Conservation (phyloP, 2,113 vertebrate species). For the Xiphorhynchus elegans region DNA sequence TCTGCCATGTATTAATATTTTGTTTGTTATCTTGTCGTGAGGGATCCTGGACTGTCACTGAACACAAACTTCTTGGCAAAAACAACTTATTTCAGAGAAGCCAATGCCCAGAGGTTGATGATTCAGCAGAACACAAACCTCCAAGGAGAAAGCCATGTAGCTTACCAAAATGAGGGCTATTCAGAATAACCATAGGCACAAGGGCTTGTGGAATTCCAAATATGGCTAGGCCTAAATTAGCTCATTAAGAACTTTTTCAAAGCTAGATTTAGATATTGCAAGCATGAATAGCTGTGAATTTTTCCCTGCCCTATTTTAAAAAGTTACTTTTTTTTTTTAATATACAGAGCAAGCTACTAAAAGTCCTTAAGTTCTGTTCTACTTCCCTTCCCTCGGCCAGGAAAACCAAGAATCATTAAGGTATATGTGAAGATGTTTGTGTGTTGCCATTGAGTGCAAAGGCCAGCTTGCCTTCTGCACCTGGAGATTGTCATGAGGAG, state of each 20-base stretch:
- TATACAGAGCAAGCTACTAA: not conserved
- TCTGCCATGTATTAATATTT: not conserved
- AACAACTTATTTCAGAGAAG: not conserved
- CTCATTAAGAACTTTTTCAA: not conserved
- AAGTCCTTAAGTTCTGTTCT: too few species aligned
- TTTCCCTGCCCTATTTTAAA: not conserved
- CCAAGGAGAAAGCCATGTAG: not conserved
- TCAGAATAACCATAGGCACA: not conserved
- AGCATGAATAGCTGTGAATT: not conserved
- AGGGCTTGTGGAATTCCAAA: not conserved
- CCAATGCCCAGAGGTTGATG: not conserved
- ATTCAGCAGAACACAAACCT: not conserved
- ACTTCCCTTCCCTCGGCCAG: rapidly evolving
- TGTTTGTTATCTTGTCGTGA: not conserved
- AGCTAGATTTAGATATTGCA: not conserved
- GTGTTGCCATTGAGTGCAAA: not conserved
- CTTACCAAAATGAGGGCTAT: not conserved
- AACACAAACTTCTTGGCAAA: not conserved
- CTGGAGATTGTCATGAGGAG: not conserved
- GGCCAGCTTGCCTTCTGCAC: not conserved
- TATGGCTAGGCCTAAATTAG: not conserved
- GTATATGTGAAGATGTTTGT: not conserved
- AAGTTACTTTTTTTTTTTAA: not conserved
- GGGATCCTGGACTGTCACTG: not conserved
- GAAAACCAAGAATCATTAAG: not conserved